Percentiles rank a stretch among this genome's conserved stretches.
phyloP scores from a whole-genome alignment of 2,113 vertebrate genomes.

The Stomatorhinus ivindoensis region DNA sequence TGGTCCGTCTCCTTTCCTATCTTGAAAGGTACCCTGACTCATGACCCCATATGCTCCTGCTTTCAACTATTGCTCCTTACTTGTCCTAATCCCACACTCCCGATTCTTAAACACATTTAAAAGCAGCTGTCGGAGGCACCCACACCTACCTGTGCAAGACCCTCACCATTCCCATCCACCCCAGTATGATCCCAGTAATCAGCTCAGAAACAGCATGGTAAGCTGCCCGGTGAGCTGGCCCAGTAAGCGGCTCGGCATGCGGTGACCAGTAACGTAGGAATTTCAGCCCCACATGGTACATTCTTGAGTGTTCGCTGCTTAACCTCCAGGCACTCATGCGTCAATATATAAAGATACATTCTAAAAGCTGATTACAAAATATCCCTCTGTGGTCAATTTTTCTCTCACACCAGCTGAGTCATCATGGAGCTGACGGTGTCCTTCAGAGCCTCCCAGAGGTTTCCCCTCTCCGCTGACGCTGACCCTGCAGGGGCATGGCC shows the following conservation, averaged over 20 bases:
- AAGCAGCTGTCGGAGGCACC: background rate
- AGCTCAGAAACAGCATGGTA: background rate
- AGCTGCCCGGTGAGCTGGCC: background rate
- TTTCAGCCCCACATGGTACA: too few relatives aligned
- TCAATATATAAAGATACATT: too few relatives aligned
- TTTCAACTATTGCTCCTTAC: background rate
- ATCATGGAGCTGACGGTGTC: background rate
- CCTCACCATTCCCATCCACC: background rate
- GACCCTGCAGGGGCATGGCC: constrained; percentile 4
- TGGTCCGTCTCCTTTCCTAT: background rate
- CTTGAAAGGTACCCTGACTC: background rate
- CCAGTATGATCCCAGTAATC: background rate
- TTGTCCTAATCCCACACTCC: background rate
- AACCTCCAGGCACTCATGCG: too few relatives aligned
- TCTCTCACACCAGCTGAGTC: background rate
- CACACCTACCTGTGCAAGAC: background rate
- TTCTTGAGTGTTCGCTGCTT: too few relatives aligned
- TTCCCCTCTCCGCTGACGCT: background rate
- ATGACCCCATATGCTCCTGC: background rate
- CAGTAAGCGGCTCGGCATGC: background rate
- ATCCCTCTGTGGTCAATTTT: too few relatives aligned
- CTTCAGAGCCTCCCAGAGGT: background rate
- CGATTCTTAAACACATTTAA: background rate
- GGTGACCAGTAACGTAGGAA: background rate
- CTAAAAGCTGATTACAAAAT: too few relatives aligned